Conservation (phyloP, 2,113 vertebrate species). For the Gavialis gangeticus region DNA sequence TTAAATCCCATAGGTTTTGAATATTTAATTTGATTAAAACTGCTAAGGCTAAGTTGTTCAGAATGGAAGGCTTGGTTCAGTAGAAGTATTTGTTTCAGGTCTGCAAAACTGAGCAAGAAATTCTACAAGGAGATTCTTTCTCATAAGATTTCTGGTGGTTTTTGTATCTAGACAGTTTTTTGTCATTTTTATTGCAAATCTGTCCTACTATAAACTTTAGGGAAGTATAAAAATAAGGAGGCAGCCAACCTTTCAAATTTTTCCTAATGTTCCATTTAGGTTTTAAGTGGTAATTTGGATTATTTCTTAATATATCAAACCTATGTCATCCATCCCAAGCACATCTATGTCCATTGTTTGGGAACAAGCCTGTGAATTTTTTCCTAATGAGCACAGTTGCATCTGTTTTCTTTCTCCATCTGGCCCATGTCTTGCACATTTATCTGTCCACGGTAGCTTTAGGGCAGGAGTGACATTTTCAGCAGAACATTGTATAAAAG, state of each 20-base stretch:
- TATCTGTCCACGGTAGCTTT: slow-evolving; percentile 48
- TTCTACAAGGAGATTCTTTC: not conserved
- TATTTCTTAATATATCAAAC: not conserved
- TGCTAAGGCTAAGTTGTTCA: too few relatives aligned
- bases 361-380: not conserved
- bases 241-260: not conserved
- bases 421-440: slow-evolving; percentile 19
- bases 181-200: not conserved
- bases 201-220: not conserved
- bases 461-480: slow-evolving; percentile 59
- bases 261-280: not conserved
- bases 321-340: not conserved
- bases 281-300: not conserved
- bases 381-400: slow-evolving; percentile 38
- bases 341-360: not conserved
- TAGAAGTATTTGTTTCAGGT: not conserved
- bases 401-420: slow-evolving; percentile 40
- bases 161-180: slow-evolving; percentile 9
- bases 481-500: slow-evolving; percentile 41
- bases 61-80: not conserved
- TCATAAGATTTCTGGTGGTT: not conserved
- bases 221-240: not conserved
- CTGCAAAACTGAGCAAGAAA: not conserved
- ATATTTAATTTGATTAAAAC: not conserved
- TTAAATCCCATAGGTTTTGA: not conserved